A percentile compares a stretch with the other conserved stretches of the same genome.
Evolutionary conservation across 2,113 vertebrate genomes (phyloP).

Genomic region (Nothoprocta perdicaria): DNA sequence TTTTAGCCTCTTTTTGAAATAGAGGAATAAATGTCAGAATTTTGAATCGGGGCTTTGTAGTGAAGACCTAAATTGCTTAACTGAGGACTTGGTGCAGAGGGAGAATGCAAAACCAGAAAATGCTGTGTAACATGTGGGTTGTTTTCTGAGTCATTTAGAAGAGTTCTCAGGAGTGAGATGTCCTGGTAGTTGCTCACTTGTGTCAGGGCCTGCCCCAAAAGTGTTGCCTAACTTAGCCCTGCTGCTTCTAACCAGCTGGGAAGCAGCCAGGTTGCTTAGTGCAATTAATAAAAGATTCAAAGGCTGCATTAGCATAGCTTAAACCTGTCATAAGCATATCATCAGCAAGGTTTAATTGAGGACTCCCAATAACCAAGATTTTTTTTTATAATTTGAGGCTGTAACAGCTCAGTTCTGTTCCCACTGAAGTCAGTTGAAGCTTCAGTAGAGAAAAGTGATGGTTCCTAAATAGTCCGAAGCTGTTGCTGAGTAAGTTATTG

Average conservation of each 20-base stretch:
- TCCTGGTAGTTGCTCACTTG: conserved; percentile 5
- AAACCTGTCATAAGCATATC: not conserved
- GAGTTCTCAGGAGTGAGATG: conserved; percentile 11
- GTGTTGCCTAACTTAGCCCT: conserved; percentile 13
- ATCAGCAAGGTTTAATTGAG: conserved; percentile 12
- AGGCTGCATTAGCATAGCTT: conserved; percentile 14
- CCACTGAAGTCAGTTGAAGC: not conserved
- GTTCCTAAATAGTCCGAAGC: not conserved
- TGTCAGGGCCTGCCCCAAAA: conserved; percentile 7
- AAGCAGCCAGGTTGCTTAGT: conserved; percentile 7
- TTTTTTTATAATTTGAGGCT: not conserved
- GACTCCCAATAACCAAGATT: not conserved
- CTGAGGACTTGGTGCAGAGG: not conserved
- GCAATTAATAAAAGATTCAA: conserved; percentile 28
- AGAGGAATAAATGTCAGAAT: not conserved
- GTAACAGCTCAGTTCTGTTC: not conserved
- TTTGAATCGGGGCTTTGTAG: not conserved
- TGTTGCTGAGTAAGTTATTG: not conserved
- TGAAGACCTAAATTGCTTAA: not conserved
- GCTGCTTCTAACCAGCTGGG: conserved; percentile 3
- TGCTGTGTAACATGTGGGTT: not conserved
- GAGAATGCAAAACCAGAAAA: not conserved
- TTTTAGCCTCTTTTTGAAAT: not conserved
- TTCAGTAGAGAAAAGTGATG: not conserved
- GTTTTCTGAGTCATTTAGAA: not conserved